Evolutionary conservation across 2,888 invertebrate species (phyloP), one percentile per base, ranked within the genome.

Genomic region (Caradrina clavipalpis): DNA sequence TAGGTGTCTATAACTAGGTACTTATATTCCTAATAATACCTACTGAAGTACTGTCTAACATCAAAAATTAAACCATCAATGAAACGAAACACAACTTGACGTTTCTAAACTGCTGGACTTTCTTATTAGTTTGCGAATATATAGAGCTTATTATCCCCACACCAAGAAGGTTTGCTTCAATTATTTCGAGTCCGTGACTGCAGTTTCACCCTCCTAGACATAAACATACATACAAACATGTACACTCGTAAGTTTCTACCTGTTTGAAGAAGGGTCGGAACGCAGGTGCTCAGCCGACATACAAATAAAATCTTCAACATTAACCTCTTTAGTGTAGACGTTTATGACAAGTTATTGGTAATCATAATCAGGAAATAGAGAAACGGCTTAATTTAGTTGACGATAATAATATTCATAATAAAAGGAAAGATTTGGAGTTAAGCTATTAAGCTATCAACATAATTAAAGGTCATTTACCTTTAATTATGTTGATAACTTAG

Each of bases 191-290:
- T 50, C 42, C 35, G 39, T 61, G 26, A 54, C 60, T 76, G 61
- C 61, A 55, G 35, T 57, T 63, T 39, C 77, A 74, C 81, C 82
- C 80, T 84, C 73, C 54, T 69, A 75, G 73, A 73, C 69, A 76
- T 69, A 69, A 50, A 55, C 42, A 42, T 17, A 35, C 45, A 42
- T 68, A 73, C 64, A 31, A 51, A 69, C 50, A 61, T 66, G 76
- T 31, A 72, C 1, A 17, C 51, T 35, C 42, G 45, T 72, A 63
- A 58, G 78, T 73, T 65, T 59, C 74, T 84, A 82, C 83, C 78
- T 84, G 80, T 75, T 69, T 53, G 50, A 19, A 56, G 67, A 75
- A 76, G 85, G 83, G 81, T 83, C 71, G 73, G 50, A 56, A 45
- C 71, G 71, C 85, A 82, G 81, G 85, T 82, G 85, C 61, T 22